Evolutionary conservation across 2,113 vertebrate species (phyloP).

Genomic region (Mungos mungo): DNA sequence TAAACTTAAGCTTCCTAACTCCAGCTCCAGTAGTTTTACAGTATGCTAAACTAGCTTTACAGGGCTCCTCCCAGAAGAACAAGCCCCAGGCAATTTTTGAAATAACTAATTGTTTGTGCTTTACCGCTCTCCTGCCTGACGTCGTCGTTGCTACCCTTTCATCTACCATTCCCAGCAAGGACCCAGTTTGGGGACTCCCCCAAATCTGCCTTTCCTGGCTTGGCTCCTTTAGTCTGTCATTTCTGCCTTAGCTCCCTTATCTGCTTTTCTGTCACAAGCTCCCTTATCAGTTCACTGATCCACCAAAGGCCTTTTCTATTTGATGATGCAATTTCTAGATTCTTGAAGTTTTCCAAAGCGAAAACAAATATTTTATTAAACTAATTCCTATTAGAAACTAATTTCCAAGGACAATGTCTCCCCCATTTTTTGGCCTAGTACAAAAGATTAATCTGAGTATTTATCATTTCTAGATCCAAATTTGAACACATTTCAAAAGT

Average conservation of each 20-base stretch:
- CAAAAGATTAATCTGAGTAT: neutral
- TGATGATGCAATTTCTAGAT: neutral
- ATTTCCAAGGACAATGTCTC: neutral
- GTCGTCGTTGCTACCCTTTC: neutral
- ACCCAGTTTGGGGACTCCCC: neutral
- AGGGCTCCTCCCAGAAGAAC: neutral
- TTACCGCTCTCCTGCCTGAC: neutral
- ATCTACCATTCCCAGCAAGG: neutral
- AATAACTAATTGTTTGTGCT: too few species aligned
- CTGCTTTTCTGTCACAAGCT: too few species aligned
- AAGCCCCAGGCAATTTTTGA: neutral
- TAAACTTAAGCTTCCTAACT: neutral
- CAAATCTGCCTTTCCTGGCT: neutral
- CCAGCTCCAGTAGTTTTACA: neutral
- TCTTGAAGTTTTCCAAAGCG: neutral
- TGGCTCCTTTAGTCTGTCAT: neutral
- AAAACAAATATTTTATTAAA: neutral
- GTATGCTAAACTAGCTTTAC: neutral
- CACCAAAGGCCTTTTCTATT: neutral
- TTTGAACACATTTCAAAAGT: constrained; percentile 16
- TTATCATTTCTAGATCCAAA: neutral
- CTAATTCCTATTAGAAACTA: neutral
- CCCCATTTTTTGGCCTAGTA: neutral
- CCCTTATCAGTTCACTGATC: neutral
- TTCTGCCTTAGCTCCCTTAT: too few species aligned